Evolutionary conservation across 2,888 invertebrate species (phyloP).

Genomic region (Xestobium rufovillosum): DNA sequence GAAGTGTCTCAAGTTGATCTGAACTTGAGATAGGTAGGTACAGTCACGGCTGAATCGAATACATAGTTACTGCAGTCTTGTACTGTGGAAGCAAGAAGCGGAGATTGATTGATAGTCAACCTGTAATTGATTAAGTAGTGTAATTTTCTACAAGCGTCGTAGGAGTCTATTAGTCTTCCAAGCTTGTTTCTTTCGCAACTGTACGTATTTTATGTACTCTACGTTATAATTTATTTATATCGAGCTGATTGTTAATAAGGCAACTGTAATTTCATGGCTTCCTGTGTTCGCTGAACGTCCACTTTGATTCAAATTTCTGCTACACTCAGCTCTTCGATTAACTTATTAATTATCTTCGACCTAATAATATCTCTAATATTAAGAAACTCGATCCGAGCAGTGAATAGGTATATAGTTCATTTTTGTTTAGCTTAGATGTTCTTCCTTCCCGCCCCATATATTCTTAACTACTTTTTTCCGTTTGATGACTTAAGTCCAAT

Average conservation of each 20-base stretch:
- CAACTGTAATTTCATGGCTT: constrained; percentile 1
- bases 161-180: constrained; percentile 1
- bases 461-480: too few species aligned
- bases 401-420: too few species aligned
- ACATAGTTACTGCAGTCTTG: constrained; percentile 17
- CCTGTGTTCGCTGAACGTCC: constrained; percentile 3
- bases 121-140: constrained; percentile 33
- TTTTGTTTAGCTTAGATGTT: too few species aligned
- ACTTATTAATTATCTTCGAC: too few species aligned
- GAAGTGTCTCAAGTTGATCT: constrained; percentile 20
- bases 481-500: too few species aligned
- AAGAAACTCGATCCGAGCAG: too few species aligned
- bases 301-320: too few species aligned
- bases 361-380: too few species aligned
- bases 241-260: not conserved
- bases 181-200: constrained; percentile 1
- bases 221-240: not conserved
- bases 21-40: constrained; percentile 20
- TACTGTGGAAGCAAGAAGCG: constrained; percentile 15
- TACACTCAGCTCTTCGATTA: too few species aligned
- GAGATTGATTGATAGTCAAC: constrained; percentile 32
- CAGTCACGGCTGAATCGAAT: constrained; percentile 19
- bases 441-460: too few species aligned
- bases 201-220: not conserved
- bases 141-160: constrained; percentile 25